Evolutionary conservation across 2,797 vertebrate genomes (phyloP).

Genomic region (Eptatretus atami): DNA sequence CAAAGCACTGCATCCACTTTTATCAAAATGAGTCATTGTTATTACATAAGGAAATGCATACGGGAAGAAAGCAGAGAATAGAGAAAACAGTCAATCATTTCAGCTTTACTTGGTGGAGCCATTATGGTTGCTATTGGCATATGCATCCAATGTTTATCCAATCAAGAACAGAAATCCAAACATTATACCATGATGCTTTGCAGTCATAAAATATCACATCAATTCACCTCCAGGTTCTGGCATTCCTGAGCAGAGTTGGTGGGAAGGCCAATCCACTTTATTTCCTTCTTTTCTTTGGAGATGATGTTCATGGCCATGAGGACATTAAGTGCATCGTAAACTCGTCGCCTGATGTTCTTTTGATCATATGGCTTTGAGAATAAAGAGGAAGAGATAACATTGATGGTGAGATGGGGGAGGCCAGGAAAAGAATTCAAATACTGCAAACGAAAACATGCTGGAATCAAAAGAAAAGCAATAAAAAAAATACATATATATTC

Average conservation of each 20-base stretch:
- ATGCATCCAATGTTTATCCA: too few species aligned
- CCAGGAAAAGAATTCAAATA: background rate
- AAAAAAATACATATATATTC: background rate
- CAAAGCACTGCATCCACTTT: too few species aligned
- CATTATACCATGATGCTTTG: too few species aligned
- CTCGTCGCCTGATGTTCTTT: constrained; percentile 90
- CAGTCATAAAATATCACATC: too few species aligned
- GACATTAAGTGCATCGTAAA: constrained; percentile 92
- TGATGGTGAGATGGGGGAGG: background rate
- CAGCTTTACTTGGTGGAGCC: too few species aligned
- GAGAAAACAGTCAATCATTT: too few species aligned
- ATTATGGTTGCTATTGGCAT: too few species aligned
- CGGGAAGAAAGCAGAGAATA: too few species aligned
- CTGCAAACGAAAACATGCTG: background rate
- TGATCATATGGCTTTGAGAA: constrained; percentile 73
- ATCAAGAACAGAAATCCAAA: too few species aligned
- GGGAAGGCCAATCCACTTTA: constrained; percentile 89
- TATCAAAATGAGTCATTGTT: too few species aligned
- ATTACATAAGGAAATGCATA: too few species aligned
- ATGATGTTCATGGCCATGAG: constrained; percentile 99
- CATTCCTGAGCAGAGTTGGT: constrained; percentile 98
- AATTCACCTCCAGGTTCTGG: constrained; percentile 64
- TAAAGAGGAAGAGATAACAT: constrained; percentile 6
- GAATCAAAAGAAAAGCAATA: background rate
- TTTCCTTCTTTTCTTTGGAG: constrained; percentile 99